phyloP scores from a whole-genome alignment of 1,140 invertebrate species.

The Stegodyphus dumicola region DNA sequence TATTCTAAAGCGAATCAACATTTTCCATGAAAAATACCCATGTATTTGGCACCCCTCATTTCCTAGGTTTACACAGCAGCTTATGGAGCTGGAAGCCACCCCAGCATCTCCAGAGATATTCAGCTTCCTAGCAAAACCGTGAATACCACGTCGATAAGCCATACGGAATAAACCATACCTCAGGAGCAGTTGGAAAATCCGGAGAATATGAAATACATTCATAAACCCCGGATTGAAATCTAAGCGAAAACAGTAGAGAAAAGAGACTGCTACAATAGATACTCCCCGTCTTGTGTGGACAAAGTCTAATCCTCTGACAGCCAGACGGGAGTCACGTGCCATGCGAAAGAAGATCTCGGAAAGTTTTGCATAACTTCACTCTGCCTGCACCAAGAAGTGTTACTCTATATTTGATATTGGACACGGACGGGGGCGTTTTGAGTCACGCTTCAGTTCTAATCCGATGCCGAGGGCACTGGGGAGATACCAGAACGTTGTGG shows the following conservation, averaged over 20 bases:
- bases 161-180: background rate
- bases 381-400: background rate
- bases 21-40: no score
- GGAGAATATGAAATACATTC: slow-evolving; percentile 31
- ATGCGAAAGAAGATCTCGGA: background rate
- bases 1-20: no score
- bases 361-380: slow-evolving; percentile 32
- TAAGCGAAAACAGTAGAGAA: slow-evolving; percentile 1
- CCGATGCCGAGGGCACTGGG: slow-evolving; percentile 4
- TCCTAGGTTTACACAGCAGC: no score
- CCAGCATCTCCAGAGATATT: no score
- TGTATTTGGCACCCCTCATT: no score
- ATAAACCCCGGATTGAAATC: slow-evolving; percentile 32
- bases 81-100: no score
- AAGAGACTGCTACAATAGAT: slow-evolving; percentile 20
- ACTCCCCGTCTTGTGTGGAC: slow-evolving; percentile 3
- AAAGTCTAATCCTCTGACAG: slow-evolving; percentile 8
- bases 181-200: background rate
- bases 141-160: no score
- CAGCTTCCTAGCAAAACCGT: no score
- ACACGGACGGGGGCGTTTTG: slow-evolving; percentile 4
- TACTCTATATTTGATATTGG: slow-evolving; percentile 34
- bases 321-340: background rate
- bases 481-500: background rate
- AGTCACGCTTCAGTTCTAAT: slow-evolving; percentile 36